Conservation (phyloP, 2,888 invertebrate genomes). For the Epicampocera succincta region DNA sequence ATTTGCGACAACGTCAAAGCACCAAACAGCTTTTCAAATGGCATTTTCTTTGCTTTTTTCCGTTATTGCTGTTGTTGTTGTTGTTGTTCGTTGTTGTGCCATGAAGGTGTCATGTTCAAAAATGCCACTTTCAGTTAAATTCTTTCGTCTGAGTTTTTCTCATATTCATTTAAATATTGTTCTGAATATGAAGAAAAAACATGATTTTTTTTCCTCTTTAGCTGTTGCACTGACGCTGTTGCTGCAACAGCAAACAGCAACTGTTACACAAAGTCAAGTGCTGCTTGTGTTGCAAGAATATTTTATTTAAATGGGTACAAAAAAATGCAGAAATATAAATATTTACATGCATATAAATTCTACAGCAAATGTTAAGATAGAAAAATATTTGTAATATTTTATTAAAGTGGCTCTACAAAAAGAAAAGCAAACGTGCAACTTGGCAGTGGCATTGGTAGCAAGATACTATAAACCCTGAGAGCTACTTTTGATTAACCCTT, state of each 20-base stretch:
- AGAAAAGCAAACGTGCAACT: neutral
- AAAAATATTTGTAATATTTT: slow-evolving; percentile 44
- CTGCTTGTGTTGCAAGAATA: neutral
- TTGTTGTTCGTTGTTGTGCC: slow-evolving; percentile 5
- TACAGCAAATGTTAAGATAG: neutral
- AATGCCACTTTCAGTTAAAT: slow-evolving; percentile 64
- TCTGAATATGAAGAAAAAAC: slow-evolving; percentile 27
- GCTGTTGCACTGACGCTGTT: slow-evolving; percentile 25
- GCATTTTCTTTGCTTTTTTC: slow-evolving; percentile 23
- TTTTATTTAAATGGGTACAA: slow-evolving; percentile 39
- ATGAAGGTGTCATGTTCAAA: slow-evolving; percentile 63
- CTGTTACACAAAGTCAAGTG: slow-evolving; percentile 27
- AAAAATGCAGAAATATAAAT: neutral
- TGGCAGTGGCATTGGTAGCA: no score
- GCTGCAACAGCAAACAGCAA: slow-evolving; percentile 2
- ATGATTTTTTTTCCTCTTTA: neutral
- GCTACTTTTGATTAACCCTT: no score
- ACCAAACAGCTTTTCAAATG: slow-evolving; percentile 38
- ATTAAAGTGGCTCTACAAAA: neutral
- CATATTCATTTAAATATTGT: slow-evolving; percentile 29
- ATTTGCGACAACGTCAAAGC: slow-evolving; percentile 44
- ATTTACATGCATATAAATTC: neutral
- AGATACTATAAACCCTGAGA: no score
- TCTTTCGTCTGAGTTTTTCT: slow-evolving; percentile 49
- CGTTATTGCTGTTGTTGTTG: no score